Conservation (phyloP, 1,140 invertebrate species). For the Pissodes strobi region DNA sequence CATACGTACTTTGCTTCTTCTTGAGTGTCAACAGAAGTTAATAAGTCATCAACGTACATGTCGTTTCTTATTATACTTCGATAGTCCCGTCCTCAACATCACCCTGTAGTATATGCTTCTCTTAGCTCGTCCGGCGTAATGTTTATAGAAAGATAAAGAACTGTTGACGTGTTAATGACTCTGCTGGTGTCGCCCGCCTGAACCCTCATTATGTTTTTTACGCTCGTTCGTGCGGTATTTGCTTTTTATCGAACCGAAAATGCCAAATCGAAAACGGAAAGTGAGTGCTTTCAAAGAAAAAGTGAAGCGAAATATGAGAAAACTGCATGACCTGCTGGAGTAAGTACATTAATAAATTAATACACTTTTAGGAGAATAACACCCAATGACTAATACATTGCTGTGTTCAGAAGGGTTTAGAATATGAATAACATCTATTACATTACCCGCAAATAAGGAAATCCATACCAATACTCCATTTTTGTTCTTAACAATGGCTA, state of each 20-base stretch:
- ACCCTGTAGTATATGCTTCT: not conserved
- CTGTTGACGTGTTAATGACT: not conserved
- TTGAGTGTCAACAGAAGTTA: too few species aligned
- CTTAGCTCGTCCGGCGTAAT: not conserved
- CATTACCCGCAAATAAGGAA: not conserved
- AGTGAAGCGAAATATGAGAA: not conserved
- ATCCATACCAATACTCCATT: not conserved
- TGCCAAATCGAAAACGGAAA: not conserved
- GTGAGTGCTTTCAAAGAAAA: not conserved
- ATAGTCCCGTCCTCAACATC: not conserved
- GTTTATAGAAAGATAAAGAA: not conserved
- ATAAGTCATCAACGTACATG: too few species aligned
- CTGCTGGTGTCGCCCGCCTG: not conserved
- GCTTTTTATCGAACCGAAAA: not conserved
- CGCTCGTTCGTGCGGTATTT: too few species aligned
- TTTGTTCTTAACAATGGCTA: not conserved
- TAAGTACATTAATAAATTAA: not conserved
- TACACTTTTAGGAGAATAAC: not conserved
- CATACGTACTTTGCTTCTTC: too few species aligned
- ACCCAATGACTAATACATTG: too few species aligned
- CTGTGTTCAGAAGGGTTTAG: too few species aligned
- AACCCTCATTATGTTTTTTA: not conserved
- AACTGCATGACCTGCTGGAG: not conserved
- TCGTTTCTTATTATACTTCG: too few species aligned
- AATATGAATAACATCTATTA: too few species aligned